Evolutionary conservation across 2,888 invertebrate species (phyloP).

Genomic region (Ypsolopha sequella): DNA sequence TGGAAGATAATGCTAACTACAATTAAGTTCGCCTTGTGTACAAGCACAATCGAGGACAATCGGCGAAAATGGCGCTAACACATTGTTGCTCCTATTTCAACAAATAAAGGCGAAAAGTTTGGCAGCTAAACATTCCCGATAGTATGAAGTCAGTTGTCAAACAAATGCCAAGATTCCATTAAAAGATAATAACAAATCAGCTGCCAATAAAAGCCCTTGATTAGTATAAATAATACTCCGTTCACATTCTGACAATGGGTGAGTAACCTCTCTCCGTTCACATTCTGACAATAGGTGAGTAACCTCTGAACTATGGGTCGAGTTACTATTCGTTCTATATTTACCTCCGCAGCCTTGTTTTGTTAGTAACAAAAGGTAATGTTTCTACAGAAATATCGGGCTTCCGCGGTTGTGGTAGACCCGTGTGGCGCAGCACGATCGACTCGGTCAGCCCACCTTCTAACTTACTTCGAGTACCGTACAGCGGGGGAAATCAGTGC

Average conservation of each 20-base stretch:
- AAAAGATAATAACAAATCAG: slow-evolving; percentile 3
- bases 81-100: no score
- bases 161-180: neutral
- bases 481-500: neutral
- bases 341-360: slow-evolving; percentile 26
- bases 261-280: slow-evolving; percentile 23
- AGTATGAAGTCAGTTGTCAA: no score
- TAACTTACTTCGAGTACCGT: slow-evolving; percentile 4
- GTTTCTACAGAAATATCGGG: slow-evolving; percentile 20
- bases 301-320: slow-evolving; percentile 40
- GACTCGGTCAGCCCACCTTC: slow-evolving; percentile 16
- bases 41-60: no score
- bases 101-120: no score
- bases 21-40: no score
- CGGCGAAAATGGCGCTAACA: no score
- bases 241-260: slow-evolving; percentile 22
- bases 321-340: slow-evolving; percentile 30
- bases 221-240: slow-evolving; percentile 19
- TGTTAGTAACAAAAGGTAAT: slow-evolving; percentile 16
- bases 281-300: slow-evolving; percentile 28
- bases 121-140: no score
- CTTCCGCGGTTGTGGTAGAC: slow-evolving; percentile 32
- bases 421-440: slow-evolving; percentile 6
- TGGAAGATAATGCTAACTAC: no score
- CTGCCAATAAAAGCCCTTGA: slow-evolving; percentile 28